Conservation (phyloP, 1,140 invertebrate genomes). For the Nomia melanderi region DNA sequence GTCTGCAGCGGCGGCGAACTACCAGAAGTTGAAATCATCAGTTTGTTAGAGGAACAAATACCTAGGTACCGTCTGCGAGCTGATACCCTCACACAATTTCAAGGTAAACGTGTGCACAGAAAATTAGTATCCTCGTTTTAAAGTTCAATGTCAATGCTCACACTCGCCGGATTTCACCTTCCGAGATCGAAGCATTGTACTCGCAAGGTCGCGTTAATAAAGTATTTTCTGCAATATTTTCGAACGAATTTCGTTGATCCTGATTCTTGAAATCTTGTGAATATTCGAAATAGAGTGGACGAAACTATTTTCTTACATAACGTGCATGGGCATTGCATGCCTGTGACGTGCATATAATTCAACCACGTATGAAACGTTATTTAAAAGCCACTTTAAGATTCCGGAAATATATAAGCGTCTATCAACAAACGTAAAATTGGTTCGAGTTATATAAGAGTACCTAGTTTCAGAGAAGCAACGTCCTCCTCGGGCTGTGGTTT, state of each 20-base stretch:
- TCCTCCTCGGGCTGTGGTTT: too few relatives aligned
- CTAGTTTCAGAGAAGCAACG: too few relatives aligned
- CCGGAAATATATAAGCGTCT: too few relatives aligned
- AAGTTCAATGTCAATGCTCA: not conserved
- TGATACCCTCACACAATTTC: conserved; percentile 96
- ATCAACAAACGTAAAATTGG: too few relatives aligned
- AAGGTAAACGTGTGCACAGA: conserved; percentile 83
- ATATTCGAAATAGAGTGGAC: not conserved
- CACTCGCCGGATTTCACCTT: not conserved
- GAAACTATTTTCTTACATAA: too few relatives aligned
- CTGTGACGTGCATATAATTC: too few relatives aligned
- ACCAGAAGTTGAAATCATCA: conserved; percentile 96
- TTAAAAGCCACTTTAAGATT: too few relatives aligned
- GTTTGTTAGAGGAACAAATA: conserved; percentile 96
- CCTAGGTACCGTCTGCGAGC: conserved; percentile 96
- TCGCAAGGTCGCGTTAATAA: not conserved
- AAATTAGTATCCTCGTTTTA: not conserved
- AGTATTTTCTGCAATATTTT: too few relatives aligned
- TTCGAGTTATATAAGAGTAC: too few relatives aligned
- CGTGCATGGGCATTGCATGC: too few relatives aligned
- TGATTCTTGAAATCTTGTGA: not conserved
- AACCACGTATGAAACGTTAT: too few relatives aligned
- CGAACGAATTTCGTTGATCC: not conserved
- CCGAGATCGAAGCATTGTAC: too few relatives aligned
- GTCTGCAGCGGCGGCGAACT: conserved; percentile 92